Base-by-base conservation (phyloP, 2,113 vertebrate species). In the Stercorarius parasiticus region DNA sequence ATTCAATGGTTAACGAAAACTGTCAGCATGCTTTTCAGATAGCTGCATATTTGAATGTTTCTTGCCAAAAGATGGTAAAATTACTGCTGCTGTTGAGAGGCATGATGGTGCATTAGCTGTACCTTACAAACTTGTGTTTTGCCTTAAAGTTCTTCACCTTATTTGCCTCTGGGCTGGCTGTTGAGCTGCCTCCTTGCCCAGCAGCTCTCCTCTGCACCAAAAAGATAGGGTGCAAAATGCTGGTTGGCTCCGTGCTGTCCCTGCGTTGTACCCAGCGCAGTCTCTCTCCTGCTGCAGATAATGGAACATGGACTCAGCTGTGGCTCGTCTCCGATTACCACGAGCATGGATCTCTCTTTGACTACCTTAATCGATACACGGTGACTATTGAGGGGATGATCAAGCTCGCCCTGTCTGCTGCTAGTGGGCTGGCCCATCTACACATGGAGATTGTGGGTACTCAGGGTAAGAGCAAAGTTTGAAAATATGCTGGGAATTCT, bases 391-490 rank as follows among this genome's bases (percentile, higher is more conserved):
- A 99, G 97, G 99, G 99, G 18, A 99, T 99, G 99, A 99, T 99
- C 95, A 99, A 99, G 92, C 98, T 99, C 2, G 98, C 99, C 5
- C 98, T 99, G 79, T 99, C 99, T 3, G 99, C 99, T 6, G 99
- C 99, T 85, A 99, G 99, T 2, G 99, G 99, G 12, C 97, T 99
- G 95, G 99, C 99, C 10, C 99, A 99, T 79, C 98, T 99, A 34
- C 99, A 99, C 95, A 99, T 99, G 99, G 99, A 99, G 98, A 99
- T 99, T n/a, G 99, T 99, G 91, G 99, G 99, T 56, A 99, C 99
- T 76, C 99, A 99, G 97, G 99, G 99, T 99, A 97, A 98, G 97
- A 64, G 34, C 38, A 4, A 1, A 2, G 6, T 5, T 26, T 21
- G 14, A 15, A 22, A 69, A 49, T 27, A 11, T 20, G 0, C 10